A percentile compares a stretch with the other conserved stretches of the same genome.
phyloP scores from a whole-genome alignment of 2,797 vertebrate genomes.

The Neoniphon sammara region DNA sequence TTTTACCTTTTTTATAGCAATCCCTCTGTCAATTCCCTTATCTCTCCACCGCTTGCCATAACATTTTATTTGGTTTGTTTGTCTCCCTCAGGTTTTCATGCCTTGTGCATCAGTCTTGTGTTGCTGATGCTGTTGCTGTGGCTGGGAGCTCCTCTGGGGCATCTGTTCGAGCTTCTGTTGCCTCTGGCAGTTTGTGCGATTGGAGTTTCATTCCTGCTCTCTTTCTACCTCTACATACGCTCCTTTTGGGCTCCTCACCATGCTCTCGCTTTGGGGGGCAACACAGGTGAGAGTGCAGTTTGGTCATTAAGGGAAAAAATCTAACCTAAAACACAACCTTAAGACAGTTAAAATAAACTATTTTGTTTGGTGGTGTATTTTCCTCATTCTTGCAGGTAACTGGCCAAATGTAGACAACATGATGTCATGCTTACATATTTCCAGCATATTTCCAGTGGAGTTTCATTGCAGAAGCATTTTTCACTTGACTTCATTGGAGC shows the following conservation, averaged over 20 bases:
- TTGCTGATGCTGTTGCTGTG: conserved; percentile 79
- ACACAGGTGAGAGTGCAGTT: conserved; percentile 85
- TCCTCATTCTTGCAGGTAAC: conserved; percentile 51
- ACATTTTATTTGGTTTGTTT: conserved; percentile 53
- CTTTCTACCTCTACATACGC: conserved; percentile 87
- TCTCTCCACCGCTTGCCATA: conserved; percentile 31
- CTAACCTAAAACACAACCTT: conserved; percentile 23
- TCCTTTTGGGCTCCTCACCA: conserved; percentile 84
- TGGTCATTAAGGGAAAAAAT: conserved; percentile 28
- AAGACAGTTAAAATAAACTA: conserved; percentile 13
- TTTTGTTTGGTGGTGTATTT: conserved; percentile 39
- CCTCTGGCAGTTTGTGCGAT: conserved; percentile 84
- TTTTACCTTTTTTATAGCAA: conserved; percentile 12
- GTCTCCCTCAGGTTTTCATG: conserved; percentile 83
- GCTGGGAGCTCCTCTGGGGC: conserved; percentile 81
- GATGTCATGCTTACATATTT: too few relatives aligned
- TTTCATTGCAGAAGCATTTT: background rate
- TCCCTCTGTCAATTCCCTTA: conserved; percentile 20
- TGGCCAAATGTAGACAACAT: background rate
- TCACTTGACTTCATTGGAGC: too few relatives aligned
- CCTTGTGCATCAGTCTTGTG: conserved; percentile 81
- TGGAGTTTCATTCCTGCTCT: conserved; percentile 82
- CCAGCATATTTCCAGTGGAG: background rate
- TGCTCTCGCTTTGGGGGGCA: conserved; percentile 87
- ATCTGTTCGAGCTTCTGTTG: conserved; percentile 85